Evolutionary conservation across 2,113 vertebrate genomes (phyloP), one percentile per base, ranked within the genome.

Genomic region (Paedocypris sp.): DNA sequence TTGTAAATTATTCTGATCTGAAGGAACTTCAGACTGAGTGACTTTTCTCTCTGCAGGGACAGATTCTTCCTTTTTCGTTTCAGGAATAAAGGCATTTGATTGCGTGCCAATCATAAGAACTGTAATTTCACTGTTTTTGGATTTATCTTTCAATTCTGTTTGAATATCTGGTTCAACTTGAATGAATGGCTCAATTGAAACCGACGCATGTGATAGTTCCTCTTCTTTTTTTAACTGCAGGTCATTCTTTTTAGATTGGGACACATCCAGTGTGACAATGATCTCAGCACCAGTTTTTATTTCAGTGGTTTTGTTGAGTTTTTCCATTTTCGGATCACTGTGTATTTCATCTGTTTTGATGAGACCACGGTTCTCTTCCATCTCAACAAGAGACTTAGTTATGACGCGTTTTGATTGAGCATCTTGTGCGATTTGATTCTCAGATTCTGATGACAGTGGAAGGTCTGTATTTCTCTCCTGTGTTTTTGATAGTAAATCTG

Each of bases 221-320:
- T 38, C 60, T 36, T 67, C 41, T 45, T 60, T 57, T 72, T 72
- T 58, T 25, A 54, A 75, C 54, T 20, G 66, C 59, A 38, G 33
- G 33, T 62, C 66, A 42, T 59, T 51, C 29, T 67, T 43, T 25
- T 52, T 38, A 35, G 25, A 18, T n/a, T n/a, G n/a, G 3, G 28
- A 26, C 29, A 60, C 62, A 53, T 63, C 31, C 57, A 23, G 53
- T 28, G 36, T 62, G 71, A 63, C 61, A 31, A 63, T 42, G 3
- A 28, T 45, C 13, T 58, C 36, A 16, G 19, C 15, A 16, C 39
- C 36, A 3, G n/a, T n/a, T n/a, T n/a, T n/a, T n/a, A n/a, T n/a
- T n/a, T n/a, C n/a, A n/a, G n/a, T n/a, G n/a, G n/a, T n/a, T n/a
- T n/a, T n/a, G n/a, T n/a, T n/a, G n/a, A n/a, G n/a, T n/a, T n/a